These are phyloP conservation scores for Phrixothrix hirtus DNA, from an alignment of 2,888 invertebrate species.

Conservation along the genomic window DNA sequence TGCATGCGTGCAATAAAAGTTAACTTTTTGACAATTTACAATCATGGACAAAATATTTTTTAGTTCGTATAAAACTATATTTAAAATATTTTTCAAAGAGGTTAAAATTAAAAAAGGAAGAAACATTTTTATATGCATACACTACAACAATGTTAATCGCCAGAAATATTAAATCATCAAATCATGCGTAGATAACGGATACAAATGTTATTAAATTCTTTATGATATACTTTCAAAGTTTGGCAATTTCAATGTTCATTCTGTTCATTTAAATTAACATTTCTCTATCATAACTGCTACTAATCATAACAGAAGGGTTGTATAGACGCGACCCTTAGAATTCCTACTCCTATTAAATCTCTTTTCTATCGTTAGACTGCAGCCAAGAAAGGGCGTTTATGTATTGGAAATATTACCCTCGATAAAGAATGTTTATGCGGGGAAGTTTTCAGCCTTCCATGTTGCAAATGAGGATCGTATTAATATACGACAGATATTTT, in stretches of 20 bases:
- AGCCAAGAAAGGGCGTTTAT: conserved; percentile 53
- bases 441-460: conserved; percentile 14
- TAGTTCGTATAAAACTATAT: too few relatives aligned
- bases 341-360: conserved; percentile 24
- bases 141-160: too few relatives aligned
- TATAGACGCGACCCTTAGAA: conserved; percentile 23
- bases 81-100: too few relatives aligned
- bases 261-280: conserved; percentile 13
- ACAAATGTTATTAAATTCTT: neutral
- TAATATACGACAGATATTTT: conserved; percentile 24
- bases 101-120: too few relatives aligned
- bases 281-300: conserved; percentile 26
- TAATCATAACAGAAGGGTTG: conserved; percentile 29
- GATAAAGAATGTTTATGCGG: conserved; percentile 37
- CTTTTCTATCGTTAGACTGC: conserved; percentile 34
- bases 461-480: conserved; percentile 2
- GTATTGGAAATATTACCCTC: conserved; percentile 54
- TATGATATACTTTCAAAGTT: neutral
- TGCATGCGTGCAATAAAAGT: too few relatives aligned
- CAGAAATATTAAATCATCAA: too few relatives aligned
- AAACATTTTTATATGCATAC: too few relatives aligned
- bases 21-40: too few relatives aligned
- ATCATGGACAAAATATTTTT: too few relatives aligned
- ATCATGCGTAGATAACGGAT: too few relatives aligned
- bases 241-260: conserved; percentile 11